Percentiles rank a stretch among this genome's conserved stretches.
phyloP scores from a whole-genome alignment of 2,888 invertebrate species.

The Alsophila aescularia region DNA sequence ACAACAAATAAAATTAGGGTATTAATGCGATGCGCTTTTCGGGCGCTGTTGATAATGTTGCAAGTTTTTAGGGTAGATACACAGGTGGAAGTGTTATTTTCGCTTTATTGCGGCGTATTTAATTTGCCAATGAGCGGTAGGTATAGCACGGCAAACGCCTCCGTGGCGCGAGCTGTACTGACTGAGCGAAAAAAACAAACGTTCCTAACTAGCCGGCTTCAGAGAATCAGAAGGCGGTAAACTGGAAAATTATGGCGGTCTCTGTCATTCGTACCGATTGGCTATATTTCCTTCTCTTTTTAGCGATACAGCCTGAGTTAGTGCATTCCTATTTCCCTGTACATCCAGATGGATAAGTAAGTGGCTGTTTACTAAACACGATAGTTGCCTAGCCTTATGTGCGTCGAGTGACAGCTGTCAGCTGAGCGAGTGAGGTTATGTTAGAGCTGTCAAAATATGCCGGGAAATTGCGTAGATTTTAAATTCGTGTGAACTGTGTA shows the following conservation, averaged over 20 bases:
- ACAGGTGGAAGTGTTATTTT: constrained; percentile 45
- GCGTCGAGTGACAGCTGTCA: constrained; percentile 23
- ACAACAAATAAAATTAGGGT: constrained; percentile 49
- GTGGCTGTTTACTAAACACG: constrained; percentile 55
- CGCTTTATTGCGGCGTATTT: constrained; percentile 42
- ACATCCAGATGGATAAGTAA: constrained; percentile 49
- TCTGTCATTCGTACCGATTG: constrained; percentile 48
- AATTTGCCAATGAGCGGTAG: constrained; percentile 44
- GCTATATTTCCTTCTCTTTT: constrained; percentile 47
- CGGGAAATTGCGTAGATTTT: background rate
- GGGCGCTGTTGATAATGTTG: constrained; percentile 34
- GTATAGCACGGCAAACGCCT: constrained; percentile 57
- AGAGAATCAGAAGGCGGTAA: constrained; percentile 47
- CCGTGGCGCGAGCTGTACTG: constrained; percentile 72
- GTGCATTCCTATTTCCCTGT: constrained; percentile 33
- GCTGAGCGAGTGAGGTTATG: constrained; percentile 22
- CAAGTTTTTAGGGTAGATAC: constrained; percentile 41
- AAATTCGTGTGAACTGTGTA: background rate
- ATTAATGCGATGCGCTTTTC: constrained; percentile 27
- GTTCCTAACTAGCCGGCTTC: constrained; percentile 47
- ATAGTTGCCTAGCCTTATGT: constrained; percentile 11
- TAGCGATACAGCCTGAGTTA: constrained; percentile 48
- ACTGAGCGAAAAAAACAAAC: constrained; percentile 63
- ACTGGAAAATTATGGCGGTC: constrained; percentile 63
- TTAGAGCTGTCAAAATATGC: background rate